Evolutionary conservation across 35 echinoderm and acorn worm genomes (phyloP), one percentile per base, ranked within the genome.

Genomic region (Chiridota heheva): DNA sequence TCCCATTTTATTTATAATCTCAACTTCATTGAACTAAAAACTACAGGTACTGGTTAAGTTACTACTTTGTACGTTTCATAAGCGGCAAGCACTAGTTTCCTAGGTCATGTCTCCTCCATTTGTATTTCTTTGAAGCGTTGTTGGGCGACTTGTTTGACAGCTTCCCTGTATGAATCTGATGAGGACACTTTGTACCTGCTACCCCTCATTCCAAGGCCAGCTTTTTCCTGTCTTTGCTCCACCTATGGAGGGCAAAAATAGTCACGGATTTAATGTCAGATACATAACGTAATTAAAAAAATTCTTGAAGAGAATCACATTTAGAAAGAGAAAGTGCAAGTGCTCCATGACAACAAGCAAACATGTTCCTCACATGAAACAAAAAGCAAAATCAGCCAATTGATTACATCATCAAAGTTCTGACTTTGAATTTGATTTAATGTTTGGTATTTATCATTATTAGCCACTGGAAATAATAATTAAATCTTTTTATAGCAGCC

Each of bases 81-180:
- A 17, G 49, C 24, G 49, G 24, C 49, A 55, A 55, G 24, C 49
- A 55, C 49, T 55, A 55, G 1, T 17, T 55, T n/a, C n/a, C n/a
- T n/a, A n/a, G n/a, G n/a, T n/a, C n/a, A n/a, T n/a, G n/a, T n/a
- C n/a, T 78, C 75, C 13, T 49, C 49, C 1, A 60, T 38, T 42
- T 78, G 75, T 58, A 87, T 80, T 73, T 92, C 90, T 68, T 87
- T 47, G 40, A 81, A 92, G 26, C 90, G 81, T 30, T 82, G 69
- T 35, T 81, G 77, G 29, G 77, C 84, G 20, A 84, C 42, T 57
- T 92, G 86, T 40, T 92, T 86, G n/a, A 92, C 90, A 15, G 67
- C 42, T 22, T 72, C 74, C 42, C 67, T 74, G 63, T 92, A 92
- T 13, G 84, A 86, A 47, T 92, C 78, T 1, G 75, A 53, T 37